Evolutionary conservation across 2,113 vertebrate genomes (phyloP), one percentile per base, ranked within the genome.

Genomic region (Danio rerio): DNA sequence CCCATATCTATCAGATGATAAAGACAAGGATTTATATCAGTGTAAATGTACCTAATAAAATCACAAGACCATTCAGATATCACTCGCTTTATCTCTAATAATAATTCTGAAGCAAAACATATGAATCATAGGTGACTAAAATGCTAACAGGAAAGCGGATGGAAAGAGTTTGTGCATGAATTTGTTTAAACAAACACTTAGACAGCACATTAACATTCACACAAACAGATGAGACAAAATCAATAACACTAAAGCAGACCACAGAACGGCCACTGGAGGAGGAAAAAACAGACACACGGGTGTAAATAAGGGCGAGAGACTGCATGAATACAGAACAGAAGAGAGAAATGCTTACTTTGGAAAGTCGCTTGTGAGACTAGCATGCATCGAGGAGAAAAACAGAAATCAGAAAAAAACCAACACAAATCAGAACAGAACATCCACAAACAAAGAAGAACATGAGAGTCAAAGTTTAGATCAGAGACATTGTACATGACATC

Each of bases 301-400:
- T n/a, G 69, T 83, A 71, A 50, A 56, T 70, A 62, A 81, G 86
- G 70, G 84, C 45, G 76, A 87, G 61, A 81, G 85, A 82, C 87
- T 79, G 83, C 61, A 84, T 70, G 82, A 78, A 72, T 82, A 80
- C 88, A 89, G 84, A 93, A 95, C 93, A 95, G 89, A 92, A 91
- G 91, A 91, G 93, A 94, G 95, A 95, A 94, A 95, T 94, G 95
- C 96, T 97, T 98, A 98, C 97, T 98, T 98, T 98, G 94, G 96
- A 98, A 94, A 98, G 96, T 95, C 95, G 96, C 95, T 97, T 97
- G 95, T 96, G 96, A 97, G 96, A 97, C 97, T 98, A 96, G 93
- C 95, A 96, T 95, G 95, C 93, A 95, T 87, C 91, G 94, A 95
- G 93, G 93, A 95, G 95, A 94, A 93, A 93, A 96, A 96, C 59